Evolutionary conservation across 2,113 vertebrate species (phyloP).

Genomic region (Aegithalos caudatus): DNA sequence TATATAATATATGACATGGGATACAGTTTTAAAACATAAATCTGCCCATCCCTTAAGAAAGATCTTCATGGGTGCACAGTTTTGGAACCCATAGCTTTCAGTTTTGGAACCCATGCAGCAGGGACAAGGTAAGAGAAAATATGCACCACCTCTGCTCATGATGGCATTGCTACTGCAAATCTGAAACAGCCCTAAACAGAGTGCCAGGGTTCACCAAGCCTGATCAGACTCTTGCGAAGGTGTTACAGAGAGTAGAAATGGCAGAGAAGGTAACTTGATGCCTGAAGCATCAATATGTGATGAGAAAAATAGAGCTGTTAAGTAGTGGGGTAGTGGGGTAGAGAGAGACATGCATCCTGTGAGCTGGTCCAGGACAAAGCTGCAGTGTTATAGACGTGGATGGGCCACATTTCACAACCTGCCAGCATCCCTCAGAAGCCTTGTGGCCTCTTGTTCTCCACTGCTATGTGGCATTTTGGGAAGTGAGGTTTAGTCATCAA

Average conservation of each 20-base stretch:
- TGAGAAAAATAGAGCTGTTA: not conserved
- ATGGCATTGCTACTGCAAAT: not conserved
- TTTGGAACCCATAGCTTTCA: not conserved
- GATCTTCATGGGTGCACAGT: not conserved
- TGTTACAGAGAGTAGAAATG: not conserved
- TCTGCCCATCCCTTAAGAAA: not conserved
- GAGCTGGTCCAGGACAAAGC: not conserved
- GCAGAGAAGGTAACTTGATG: not conserved
- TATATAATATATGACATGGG: rapidly evolving
- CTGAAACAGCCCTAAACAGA: not conserved
- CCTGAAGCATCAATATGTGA: not conserved
- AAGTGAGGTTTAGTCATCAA: not conserved
- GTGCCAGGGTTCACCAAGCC: not conserved
- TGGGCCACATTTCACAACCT: not conserved
- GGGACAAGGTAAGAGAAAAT: not conserved
- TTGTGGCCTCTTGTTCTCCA: not conserved
- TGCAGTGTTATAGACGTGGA: not conserved
- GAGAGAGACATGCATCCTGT: not conserved
- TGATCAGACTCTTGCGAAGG: not conserved
- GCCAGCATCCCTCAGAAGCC: not conserved
- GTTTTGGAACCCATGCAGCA: not conserved
- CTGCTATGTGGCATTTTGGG: not conserved
- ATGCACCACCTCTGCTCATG: not conserved
- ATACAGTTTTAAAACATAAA: not conserved
- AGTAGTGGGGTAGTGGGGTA: not conserved